Evolutionary conservation across 2,797 vertebrate genomes (phyloP), one percentile per base, ranked within the genome.

Genomic region (Austrolebias charrua): DNA sequence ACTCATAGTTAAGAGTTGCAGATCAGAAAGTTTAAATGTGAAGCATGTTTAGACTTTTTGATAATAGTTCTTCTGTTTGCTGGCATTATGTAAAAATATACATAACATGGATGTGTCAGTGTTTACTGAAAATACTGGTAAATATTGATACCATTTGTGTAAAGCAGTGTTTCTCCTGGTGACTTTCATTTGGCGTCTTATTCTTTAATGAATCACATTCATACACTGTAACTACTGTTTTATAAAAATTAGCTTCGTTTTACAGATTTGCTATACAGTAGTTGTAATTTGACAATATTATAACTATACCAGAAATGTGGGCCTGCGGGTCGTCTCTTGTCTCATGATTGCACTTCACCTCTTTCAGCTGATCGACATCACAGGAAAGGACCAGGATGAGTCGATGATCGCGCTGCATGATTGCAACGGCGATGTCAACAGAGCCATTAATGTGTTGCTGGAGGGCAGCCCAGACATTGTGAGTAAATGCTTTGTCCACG

Each of bases 401-500:
- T 98, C 97, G 67, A 96, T 98, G 94, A 98, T 99, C 49, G 98
- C 97, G 62, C 93, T 99, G 89, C 98, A 99, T 19, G 98, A 99
- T 90, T 96, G 96, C 90, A 98, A 99, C 0, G 98, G 98, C 46
- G 98, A 99, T 73, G 92, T 99, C 77, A 98, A 98, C 94, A 95
- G 96, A 95, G 98, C 98, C 89, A 99, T 98, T 91, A 98, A 99
- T 0, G 95, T 98, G 81, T 92, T 99, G 84, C 92, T 99, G 92
- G 98, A 99, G 91, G 98, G 98, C 82, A 98, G 94, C 88, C 96
- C 95, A 5, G 98, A 99, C 90, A 99, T 96, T 91, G 98, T 99
- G 81, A 93, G 91, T 82, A 77, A 67, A 62, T 55, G 46, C 60
- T 76, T 83, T 83, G 65, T 60, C 16, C 72, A 10, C 72, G 71